Percentiles rank a stretch among this genome's conserved stretches.
Evolutionary conservation across 1,140 invertebrate species (phyloP).

Genomic region (Drosophila nannoptera): DNA sequence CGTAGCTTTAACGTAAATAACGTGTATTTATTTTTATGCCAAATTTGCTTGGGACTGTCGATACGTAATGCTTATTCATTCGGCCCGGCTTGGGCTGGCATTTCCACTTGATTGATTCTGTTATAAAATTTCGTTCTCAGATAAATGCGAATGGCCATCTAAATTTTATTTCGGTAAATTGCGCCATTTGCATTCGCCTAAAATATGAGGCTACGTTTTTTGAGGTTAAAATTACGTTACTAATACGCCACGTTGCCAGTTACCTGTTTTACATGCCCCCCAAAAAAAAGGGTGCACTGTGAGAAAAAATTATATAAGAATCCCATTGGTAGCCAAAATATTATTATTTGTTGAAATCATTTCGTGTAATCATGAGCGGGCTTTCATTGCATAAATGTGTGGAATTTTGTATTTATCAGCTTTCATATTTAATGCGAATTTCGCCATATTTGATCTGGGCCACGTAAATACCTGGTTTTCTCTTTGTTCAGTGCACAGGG

Average conservation of each 20-base stretch:
- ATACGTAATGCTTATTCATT: conserved; percentile 31
- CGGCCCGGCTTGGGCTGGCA: conserved; percentile 23
- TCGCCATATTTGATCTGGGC: neutral
- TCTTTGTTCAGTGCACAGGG: conserved; percentile 18
- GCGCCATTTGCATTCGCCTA: conserved; percentile 61
- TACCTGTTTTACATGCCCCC: conserved; percentile 34
- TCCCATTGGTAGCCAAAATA: too few species aligned
- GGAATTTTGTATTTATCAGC: neutral
- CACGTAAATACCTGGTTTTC: conserved; percentile 3
- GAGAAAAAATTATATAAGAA: conserved; percentile 8
- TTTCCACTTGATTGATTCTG: conserved; percentile 67
- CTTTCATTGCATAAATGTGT: neutral
- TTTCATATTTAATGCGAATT: neutral
- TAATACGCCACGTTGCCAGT: conserved; percentile 51
- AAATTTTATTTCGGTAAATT: conserved; percentile 59
- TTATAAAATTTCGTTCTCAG: conserved; percentile 58
- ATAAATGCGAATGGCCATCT: conserved; percentile 70
- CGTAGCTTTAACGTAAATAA: conserved; percentile 36
- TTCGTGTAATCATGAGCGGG: too few species aligned
- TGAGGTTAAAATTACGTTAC: conserved; percentile 66
- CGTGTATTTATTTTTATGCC: conserved; percentile 17
- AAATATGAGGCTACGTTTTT: conserved; percentile 43
- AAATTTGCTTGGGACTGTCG: conserved; percentile 18
- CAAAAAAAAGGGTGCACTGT: conserved; percentile 20
- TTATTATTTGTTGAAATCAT: neutral